Percentiles rank a stretch among this genome's conserved stretches.
Conservation (phyloP, 2,888 invertebrate species). For the Coecobrya sp. region DNA sequence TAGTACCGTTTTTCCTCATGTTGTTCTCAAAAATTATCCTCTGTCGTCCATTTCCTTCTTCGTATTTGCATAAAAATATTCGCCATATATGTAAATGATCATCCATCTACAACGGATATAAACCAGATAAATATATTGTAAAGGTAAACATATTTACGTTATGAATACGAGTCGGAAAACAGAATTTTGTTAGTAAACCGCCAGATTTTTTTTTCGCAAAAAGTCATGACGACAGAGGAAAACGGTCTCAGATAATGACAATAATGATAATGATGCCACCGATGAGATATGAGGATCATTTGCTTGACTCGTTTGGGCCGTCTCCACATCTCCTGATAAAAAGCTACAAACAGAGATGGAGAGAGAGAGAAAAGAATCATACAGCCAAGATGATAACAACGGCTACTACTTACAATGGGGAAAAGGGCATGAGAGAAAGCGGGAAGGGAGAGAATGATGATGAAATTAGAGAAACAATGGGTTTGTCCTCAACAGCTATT, state of each 20-base stretch:
- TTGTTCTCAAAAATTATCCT: too few species aligned
- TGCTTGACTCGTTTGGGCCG: constrained; percentile 62
- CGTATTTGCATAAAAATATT: neutral
- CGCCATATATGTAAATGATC: neutral
- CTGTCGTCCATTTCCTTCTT: too few species aligned
- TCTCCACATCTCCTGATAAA: constrained; percentile 34
- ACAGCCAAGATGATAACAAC: constrained; percentile 17
- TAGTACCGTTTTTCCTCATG: too few species aligned
- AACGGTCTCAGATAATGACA: constrained; percentile 68
- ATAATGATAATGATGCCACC: constrained; percentile 74
- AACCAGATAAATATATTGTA: constrained; percentile 17
- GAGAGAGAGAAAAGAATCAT: neutral
- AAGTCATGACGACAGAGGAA: constrained; percentile 26
- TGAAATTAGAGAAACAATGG: constrained; percentile 79
- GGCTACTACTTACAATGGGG: neutral
- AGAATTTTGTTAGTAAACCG: neutral
- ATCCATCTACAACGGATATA: neutral
- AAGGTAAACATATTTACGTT: constrained; percentile 15
- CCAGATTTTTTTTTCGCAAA: neutral
- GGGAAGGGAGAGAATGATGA: constrained; percentile 68
- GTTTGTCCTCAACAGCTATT: constrained; percentile 55
- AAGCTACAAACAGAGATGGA: constrained; percentile 5
- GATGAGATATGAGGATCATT: constrained; percentile 79
- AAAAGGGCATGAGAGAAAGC: constrained; percentile 30
- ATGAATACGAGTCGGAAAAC: neutral